Evolutionary conservation across 1,140 invertebrate genomes (phyloP).

Genomic region (Drosophila lacertosa): DNA sequence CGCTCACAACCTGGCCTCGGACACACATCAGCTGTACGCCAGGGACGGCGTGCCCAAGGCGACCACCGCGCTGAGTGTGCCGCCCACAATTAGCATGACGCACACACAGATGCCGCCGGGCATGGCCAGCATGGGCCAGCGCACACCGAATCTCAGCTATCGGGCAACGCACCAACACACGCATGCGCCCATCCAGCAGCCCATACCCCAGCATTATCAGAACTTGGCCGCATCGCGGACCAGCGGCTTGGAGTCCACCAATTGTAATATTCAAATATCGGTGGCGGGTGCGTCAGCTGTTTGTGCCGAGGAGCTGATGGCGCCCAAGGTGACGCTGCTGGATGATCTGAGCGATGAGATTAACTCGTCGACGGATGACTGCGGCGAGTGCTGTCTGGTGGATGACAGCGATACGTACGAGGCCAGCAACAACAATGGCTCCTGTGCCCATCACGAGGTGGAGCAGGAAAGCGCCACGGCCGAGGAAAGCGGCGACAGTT

Average conservation of each 20-base stretch:
- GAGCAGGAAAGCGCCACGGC: constrained; percentile 49
- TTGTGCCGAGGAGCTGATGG: constrained; percentile 38
- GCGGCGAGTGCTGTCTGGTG: constrained; percentile 71
- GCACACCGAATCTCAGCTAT: constrained; percentile 72
- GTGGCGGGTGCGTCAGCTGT: constrained; percentile 38
- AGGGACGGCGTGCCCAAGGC: constrained; percentile 39
- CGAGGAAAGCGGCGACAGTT: constrained; percentile 64
- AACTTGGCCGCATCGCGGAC: constrained; percentile 22
- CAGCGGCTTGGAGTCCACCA: constrained; percentile 4
- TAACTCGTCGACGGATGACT: constrained; percentile 70
- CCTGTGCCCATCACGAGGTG: constrained; percentile 23
- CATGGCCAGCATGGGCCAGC: constrained; percentile 73
- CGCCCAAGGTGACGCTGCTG: constrained; percentile 75
- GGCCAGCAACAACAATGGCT: constrained; percentile 55
- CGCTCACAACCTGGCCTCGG: constrained; percentile 70
- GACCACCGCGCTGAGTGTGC: constrained; percentile 63
- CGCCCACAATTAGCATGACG: constrained; percentile 74
- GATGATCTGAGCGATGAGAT: constrained; percentile 73
- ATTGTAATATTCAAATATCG: constrained; percentile 74
- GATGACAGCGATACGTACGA: constrained; percentile 74
- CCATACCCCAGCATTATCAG: constrained; percentile 56
- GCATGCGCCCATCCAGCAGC: constrained; percentile 64
- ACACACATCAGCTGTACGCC: constrained; percentile 63
- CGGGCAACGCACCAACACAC: constrained; percentile 43
- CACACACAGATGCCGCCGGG: constrained; percentile 76